phyloP scores from a whole-genome alignment of 2,113 vertebrate species.

The Mormyrus lacerda region DNA sequence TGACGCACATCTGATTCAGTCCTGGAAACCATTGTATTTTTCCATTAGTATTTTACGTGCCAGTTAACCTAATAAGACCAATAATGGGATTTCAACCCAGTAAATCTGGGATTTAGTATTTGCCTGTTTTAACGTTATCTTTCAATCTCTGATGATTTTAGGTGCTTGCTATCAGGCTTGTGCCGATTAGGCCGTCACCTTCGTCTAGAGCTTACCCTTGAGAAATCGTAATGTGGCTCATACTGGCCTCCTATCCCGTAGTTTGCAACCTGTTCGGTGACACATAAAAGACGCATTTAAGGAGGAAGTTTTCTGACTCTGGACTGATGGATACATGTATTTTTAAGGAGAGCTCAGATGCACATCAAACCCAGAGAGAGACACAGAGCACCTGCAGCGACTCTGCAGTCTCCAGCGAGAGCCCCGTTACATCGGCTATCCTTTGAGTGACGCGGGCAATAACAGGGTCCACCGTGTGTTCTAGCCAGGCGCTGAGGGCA shows the following conservation, averaged over 20 bases:
- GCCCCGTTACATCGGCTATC: constrained; percentile 85
- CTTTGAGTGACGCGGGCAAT: constrained; percentile 77
- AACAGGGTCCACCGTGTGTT: constrained; percentile 74
- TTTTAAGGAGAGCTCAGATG: not conserved
- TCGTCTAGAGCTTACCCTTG: constrained; percentile 74
- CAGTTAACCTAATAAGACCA: not conserved
- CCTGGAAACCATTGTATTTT: not conserved
- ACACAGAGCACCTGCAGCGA: constrained; percentile 72
- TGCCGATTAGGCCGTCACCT: not conserved
- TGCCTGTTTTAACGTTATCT: not conserved
- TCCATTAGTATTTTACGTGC: not conserved
- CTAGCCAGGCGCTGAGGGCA: constrained; percentile 78
- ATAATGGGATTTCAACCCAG: not conserved
- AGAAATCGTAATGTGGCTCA: constrained; percentile 96
- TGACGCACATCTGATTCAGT: not conserved
- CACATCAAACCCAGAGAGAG: not conserved
- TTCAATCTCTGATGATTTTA: not conserved
- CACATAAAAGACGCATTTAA: not conserved
- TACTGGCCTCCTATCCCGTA: constrained; percentile 98
- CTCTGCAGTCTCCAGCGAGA: constrained; percentile 85
- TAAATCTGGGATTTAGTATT: not conserved
- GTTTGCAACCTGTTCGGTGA: constrained; percentile 78
- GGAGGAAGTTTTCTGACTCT: not conserved
- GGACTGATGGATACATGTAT: not conserved
- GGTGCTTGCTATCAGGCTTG: not conserved